Evolutionary conservation across 1,140 invertebrate species (phyloP).

Genomic region (Drosophila repleta): DNA sequence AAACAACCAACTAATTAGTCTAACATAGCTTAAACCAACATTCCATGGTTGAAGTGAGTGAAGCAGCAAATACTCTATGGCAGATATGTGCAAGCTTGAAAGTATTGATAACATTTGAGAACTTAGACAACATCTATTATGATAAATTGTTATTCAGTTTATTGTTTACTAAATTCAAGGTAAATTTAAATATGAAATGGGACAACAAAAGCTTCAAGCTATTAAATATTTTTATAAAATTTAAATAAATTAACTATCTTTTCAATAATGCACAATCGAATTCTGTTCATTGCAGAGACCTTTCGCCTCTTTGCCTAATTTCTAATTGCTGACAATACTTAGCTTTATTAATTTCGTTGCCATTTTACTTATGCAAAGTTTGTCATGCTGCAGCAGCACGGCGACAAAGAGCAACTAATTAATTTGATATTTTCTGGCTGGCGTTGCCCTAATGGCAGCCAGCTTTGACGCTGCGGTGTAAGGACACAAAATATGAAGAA

Average conservation of each 20-base stretch:
- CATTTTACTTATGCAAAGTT: slow-evolving; percentile 44
- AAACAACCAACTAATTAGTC: slow-evolving; percentile 2
- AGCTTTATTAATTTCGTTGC: background rate
- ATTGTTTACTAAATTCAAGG: no score
- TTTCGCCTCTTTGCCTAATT: background rate
- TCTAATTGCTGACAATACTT: background rate
- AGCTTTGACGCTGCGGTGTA: slow-evolving; percentile 44
- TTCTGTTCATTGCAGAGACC: no score
- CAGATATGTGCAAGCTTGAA: no score
- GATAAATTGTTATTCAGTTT: no score
- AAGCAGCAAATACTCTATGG: no score
- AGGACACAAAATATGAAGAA: slow-evolving; percentile 59
- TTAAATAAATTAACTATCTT: no score
- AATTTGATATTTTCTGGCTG: slow-evolving; percentile 70
- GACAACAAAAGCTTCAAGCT: no score
- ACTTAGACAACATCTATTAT: no score
- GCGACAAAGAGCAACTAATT: slow-evolving; percentile 59
- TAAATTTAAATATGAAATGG: no score
- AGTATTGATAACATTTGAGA: no score
- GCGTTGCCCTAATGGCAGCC: slow-evolving; percentile 31
- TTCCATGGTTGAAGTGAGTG: background rate
- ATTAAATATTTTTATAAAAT: no score
- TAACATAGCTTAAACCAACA: background rate
- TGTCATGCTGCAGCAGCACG: slow-evolving; percentile 23
- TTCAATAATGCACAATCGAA: no score